Conservation (phyloP, 2,797 vertebrate species). For the Neosalanx taihuensis region DNA sequence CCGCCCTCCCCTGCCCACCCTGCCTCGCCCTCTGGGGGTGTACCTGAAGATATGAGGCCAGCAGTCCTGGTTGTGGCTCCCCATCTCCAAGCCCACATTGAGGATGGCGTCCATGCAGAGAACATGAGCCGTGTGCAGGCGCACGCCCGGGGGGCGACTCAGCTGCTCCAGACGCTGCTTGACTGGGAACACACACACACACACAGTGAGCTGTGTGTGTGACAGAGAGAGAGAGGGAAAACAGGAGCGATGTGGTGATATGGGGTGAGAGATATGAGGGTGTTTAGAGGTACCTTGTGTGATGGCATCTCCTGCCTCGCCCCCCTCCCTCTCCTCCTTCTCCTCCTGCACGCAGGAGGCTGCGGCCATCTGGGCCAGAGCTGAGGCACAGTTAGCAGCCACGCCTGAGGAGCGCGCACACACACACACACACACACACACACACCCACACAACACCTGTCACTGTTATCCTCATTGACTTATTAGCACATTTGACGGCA, state of each 20-base stretch:
- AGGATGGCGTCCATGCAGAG: constrained; percentile 98
- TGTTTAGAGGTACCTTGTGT: constrained; percentile 79
- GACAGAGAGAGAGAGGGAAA: too few species aligned
- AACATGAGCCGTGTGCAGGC: constrained; percentile 91
- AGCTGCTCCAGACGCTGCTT: constrained; percentile 91
- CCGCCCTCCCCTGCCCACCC: too few species aligned
- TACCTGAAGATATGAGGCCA: constrained; percentile 98
- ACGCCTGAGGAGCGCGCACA: constrained; percentile 74
- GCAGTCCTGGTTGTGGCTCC: constrained; percentile 96
- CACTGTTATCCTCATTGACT: neutral
- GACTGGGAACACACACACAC: constrained; percentile 28
- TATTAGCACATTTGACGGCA: neutral
- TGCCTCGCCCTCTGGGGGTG: neutral
- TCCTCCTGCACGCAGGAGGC: constrained; percentile 96
- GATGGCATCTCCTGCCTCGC: constrained; percentile 83
- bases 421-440: constrained; percentile 16
- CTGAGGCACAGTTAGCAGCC: constrained; percentile 94
- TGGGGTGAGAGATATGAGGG: neutral
- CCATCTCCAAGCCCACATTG: constrained; percentile 95
- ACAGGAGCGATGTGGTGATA: neutral
- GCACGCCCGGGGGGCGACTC: constrained; percentile 82
- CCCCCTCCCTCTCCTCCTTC: constrained; percentile 85
- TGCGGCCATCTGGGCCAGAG: constrained; percentile 95
- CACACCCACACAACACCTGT: constrained; percentile 12
- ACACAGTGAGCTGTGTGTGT: constrained; percentile 4